Evolutionary conservation across 2,797 vertebrate genomes (phyloP).

Genomic region (Sphaeramia orbicularis): DNA sequence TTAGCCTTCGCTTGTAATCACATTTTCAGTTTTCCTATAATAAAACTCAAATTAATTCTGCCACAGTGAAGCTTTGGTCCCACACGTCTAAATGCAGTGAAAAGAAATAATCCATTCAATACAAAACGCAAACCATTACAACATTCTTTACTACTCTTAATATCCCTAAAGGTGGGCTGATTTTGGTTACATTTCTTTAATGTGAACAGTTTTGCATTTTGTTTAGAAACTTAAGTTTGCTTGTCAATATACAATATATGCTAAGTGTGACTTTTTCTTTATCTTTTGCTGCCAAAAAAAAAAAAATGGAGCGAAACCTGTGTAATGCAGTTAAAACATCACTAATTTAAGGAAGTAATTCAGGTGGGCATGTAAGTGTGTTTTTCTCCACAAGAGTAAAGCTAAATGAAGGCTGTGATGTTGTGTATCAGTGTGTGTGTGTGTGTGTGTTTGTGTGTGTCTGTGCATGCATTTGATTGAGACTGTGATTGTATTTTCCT

Average conservation of each 20-base stretch:
- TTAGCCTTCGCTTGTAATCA: slow-evolving; percentile 16
- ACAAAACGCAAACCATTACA: slow-evolving; percentile 1
- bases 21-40: slow-evolving; percentile 33
- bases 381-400: slow-evolving; percentile 20
- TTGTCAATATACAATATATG: too few species aligned
- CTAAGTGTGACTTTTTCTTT: slow-evolving; percentile 3
- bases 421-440: slow-evolving; percentile 36
- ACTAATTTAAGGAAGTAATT: slow-evolving; percentile 28
- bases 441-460: slow-evolving; percentile 33
- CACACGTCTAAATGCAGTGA: slow-evolving; percentile 2
- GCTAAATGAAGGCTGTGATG: slow-evolving; percentile 49
- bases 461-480: slow-evolving; percentile 64
- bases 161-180: too few species aligned
- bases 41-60: slow-evolving; percentile 1
- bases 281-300: slow-evolving; percentile 18
- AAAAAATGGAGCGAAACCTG: slow-evolving; percentile 26
- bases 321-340: slow-evolving; percentile 45
- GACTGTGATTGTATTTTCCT: slow-evolving; percentile 82
- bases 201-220: background rate
- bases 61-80: background rate
- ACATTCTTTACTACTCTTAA: too few species aligned
- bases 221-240: background rate
- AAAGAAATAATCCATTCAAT: background rate
- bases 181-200: slow-evolving; percentile 14
- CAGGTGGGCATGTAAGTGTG: slow-evolving; percentile 9